Percentiles rank a stretch among this genome's conserved stretches.
phyloP scores from a whole-genome alignment of 2,888 invertebrate genomes.

The Loripinus fragilis region DNA sequence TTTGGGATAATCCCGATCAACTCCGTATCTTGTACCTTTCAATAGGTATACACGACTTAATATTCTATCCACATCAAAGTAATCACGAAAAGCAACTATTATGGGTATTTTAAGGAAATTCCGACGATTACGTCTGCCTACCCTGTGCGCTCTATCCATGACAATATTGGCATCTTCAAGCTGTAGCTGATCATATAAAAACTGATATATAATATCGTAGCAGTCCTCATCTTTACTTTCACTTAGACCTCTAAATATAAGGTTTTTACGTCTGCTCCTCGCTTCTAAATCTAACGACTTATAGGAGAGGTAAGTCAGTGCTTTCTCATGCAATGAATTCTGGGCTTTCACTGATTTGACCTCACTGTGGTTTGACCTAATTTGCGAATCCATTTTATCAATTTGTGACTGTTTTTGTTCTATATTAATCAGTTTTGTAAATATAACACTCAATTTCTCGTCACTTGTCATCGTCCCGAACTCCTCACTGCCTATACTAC shows the following conservation, averaged over 20 bases:
- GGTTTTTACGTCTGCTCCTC: neutral
- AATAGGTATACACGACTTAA: neutral
- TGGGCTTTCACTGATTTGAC: neutral
- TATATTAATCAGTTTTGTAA: slow-evolving; percentile 1
- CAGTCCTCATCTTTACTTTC: slow-evolving; percentile 3
- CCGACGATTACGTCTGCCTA: neutral
- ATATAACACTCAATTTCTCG: neutral
- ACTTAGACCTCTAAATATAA: neutral
- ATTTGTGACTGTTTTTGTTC: slow-evolving; percentile 8
- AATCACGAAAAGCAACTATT: neutral
- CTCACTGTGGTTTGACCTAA: neutral
- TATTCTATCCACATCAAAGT: neutral
- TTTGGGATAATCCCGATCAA: neutral
- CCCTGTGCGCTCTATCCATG: neutral
- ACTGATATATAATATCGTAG: neutral
- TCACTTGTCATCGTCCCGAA: neutral
- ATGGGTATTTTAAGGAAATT: neutral
- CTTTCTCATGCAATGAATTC: neutral
- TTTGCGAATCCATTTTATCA: neutral
- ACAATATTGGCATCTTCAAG: neutral
- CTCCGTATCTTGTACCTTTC: neutral
- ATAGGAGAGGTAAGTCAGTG: neutral
- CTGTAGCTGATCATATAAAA: slow-evolving; percentile 1
- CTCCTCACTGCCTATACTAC: neutral
- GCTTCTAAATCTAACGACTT: neutral